These are phyloP conservation scores for Aproaerema taeniolella DNA, from an alignment of 2,888 invertebrate species.

Conservation along the genomic window DNA sequence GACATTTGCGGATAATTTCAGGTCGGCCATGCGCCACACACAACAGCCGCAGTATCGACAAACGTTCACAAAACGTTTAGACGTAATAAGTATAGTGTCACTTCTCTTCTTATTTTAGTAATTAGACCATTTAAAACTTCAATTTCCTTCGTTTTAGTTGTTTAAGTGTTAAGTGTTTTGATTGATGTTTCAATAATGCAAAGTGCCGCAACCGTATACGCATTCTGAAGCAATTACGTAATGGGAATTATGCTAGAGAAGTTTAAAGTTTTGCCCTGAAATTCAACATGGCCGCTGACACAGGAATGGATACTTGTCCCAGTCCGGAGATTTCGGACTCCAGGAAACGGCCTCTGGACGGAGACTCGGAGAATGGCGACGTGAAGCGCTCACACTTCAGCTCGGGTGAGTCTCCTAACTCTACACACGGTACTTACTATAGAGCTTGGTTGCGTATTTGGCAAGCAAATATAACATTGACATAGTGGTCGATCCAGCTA, in stretches of 20 bases:
- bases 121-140: constrained; percentile 57
- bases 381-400: constrained; percentile 94
- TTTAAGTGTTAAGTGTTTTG: constrained; percentile 70
- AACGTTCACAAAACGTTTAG: constrained; percentile 74
- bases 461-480: constrained; percentile 68
- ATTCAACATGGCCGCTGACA: constrained; percentile 93
- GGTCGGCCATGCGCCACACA: constrained; percentile 53
- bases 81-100: constrained; percentile 70
- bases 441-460: constrained; percentile 62
- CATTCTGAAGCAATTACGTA: constrained; percentile 73
- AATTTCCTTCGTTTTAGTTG: constrained; percentile 59
- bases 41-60: constrained; percentile 70
- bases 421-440: constrained; percentile 32
- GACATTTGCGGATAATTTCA: constrained; percentile 38
- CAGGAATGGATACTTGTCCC: constrained; percentile 95
- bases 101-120: constrained; percentile 68
- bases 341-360: constrained; percentile 92
- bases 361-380: constrained; percentile 91
- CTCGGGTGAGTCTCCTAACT: constrained; percentile 82
- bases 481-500: constrained; percentile 53
- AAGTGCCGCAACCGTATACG: constrained; percentile 65
- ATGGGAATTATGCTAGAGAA: constrained; percentile 77
- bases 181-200: constrained; percentile 60
- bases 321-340: constrained; percentile 95
- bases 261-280: constrained; percentile 76